These are phyloP conservation scores for Botia almorhae DNA, from an alignment of 2,797 vertebrate species.

Conservation along the genomic window DNA sequence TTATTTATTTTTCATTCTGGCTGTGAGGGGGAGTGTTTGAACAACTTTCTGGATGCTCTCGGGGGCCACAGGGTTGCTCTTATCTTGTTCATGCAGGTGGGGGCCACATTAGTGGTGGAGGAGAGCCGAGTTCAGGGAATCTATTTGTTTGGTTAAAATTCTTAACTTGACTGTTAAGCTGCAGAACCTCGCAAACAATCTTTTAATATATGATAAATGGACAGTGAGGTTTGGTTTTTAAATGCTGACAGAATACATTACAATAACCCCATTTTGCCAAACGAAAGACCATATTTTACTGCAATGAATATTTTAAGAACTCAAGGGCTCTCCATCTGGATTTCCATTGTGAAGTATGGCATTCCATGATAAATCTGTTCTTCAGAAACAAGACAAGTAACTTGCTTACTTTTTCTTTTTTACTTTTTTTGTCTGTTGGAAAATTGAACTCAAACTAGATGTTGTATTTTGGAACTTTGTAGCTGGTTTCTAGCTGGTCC, in stretches of 20 bases:
- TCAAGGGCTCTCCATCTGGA: slow-evolving; percentile 6
- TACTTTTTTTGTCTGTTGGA: background rate
- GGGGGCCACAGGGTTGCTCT: slow-evolving; percentile 21
- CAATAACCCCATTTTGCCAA: slow-evolving; percentile 9
- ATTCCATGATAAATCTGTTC: background rate
- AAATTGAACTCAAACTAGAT: background rate
- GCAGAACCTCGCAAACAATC: background rate
- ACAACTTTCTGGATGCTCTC: slow-evolving; percentile 24
- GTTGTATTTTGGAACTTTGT: no score
- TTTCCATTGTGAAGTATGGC: background rate
- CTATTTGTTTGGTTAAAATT: slow-evolving; percentile 20
- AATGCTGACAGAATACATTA: background rate
- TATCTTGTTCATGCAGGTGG: slow-evolving; percentile 36
- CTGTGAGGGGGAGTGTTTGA: slow-evolving; percentile 28
- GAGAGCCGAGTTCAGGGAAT: slow-evolving; percentile 14
- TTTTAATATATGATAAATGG: background rate
- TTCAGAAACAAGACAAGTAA: background rate
- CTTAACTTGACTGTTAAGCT: background rate
- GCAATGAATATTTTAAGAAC: slow-evolving; percentile 18
- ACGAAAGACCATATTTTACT: slow-evolving; percentile 11
- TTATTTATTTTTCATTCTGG: slow-evolving; percentile 53
- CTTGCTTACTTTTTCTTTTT: background rate
- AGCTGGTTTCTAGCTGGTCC: background rate
- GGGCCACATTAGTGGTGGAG: slow-evolving; percentile 21
- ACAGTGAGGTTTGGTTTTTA: background rate